phyloP scores from a whole-genome alignment of 2,113 vertebrate genomes.

The Sphaerodactylus townsendi region DNA sequence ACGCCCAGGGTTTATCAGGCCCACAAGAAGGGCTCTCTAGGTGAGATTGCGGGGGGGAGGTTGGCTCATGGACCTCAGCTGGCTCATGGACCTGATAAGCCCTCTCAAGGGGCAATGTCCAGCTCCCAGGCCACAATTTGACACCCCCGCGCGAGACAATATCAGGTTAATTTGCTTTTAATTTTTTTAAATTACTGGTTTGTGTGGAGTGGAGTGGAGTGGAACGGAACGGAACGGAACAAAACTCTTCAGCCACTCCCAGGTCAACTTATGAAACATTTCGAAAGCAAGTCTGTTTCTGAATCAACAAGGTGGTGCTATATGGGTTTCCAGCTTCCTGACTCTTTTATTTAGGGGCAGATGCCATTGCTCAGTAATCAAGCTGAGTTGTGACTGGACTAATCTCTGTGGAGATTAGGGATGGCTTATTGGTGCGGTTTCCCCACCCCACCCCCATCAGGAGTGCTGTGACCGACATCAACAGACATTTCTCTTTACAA shows the following conservation, averaged over 20 bases:
- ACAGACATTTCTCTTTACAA: background rate
- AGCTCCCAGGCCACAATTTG: no score
- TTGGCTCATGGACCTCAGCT: no score
- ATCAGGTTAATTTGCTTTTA: no score
- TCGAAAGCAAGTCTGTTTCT: background rate
- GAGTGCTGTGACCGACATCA: accelerated
- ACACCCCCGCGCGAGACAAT: no score
- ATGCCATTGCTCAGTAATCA: background rate
- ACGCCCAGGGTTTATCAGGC: no score
- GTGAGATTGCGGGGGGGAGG: no score
- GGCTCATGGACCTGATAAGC: no score
- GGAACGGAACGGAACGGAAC: background rate
- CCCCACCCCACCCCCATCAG: background rate
- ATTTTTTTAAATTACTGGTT: no score
- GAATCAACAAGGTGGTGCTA: background rate
- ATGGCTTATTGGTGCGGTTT: conserved; percentile 40
- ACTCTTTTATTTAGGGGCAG: background rate
- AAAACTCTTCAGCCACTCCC: background rate
- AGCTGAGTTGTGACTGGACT: conserved; percentile 54
- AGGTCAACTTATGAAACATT: background rate
- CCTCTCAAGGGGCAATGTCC: no score
- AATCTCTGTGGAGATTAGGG: conserved; percentile 60
- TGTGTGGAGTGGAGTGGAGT: no score
- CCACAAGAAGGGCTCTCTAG: no score
- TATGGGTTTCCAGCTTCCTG: conserved; percentile 10